These are phyloP conservation scores for Plecotus auritus DNA, from an alignment of 2,113 vertebrate genomes.

Conservation along the genomic window DNA sequence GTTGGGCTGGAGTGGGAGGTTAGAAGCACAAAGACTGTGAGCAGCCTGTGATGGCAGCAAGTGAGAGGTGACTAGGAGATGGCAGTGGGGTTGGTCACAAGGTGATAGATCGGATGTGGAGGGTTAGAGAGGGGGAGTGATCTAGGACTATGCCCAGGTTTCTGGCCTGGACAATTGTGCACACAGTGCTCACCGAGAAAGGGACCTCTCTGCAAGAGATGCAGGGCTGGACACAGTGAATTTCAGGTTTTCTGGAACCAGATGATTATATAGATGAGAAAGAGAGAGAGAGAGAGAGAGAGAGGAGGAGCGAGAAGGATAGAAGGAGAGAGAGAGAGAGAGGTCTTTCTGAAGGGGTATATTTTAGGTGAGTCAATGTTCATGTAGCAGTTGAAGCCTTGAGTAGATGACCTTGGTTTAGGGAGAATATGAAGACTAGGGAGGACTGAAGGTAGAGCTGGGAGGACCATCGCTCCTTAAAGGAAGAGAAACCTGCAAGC, in stretches of 20 bases:
- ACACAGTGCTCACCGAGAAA: background rate
- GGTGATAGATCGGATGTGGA: background rate
- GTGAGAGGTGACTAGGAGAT: background rate
- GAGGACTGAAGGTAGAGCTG: background rate
- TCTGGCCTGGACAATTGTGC: background rate
- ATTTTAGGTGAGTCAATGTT: background rate
- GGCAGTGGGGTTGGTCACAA: too few species aligned
- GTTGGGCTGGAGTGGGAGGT: background rate
- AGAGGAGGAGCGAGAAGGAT: background rate
- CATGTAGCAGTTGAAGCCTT: background rate
- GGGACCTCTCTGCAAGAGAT: background rate
- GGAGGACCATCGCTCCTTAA: too few species aligned
- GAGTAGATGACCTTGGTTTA: background rate
- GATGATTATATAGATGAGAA: background rate
- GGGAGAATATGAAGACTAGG: background rate
- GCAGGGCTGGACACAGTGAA: background rate
- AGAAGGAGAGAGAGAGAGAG: background rate
- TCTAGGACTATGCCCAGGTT: background rate
- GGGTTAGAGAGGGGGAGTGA: background rate
- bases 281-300: background rate
- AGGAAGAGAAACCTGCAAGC: background rate
- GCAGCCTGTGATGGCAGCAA: background rate
- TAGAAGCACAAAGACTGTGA: background rate
- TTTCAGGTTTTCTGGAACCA: background rate
- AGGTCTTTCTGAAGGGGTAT: background rate